Evolutionary conservation across 2,888 invertebrate species (phyloP).

Genomic region (Tenthredo scrophulariae): DNA sequence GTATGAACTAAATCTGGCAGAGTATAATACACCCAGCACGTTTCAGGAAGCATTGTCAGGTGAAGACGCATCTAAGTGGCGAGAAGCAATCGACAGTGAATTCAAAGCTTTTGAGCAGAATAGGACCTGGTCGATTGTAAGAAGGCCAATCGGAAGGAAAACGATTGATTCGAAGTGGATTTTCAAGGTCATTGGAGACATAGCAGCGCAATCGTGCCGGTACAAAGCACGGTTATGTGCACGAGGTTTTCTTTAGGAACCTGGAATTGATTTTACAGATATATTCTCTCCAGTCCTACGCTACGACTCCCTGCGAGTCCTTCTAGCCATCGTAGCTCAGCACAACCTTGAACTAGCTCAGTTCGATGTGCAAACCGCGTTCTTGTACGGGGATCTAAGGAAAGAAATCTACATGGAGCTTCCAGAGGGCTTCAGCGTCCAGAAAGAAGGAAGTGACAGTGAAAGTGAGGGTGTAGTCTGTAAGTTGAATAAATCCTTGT

Average conservation of each 20-base stretch:
- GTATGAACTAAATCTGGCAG: slow-evolving; percentile 8
- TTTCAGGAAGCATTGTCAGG: background rate
- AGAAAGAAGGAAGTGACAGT: background rate
- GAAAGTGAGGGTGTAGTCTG: slow-evolving; percentile 10
- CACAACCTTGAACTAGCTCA: slow-evolving; percentile 49
- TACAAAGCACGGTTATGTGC: slow-evolving; percentile 48
- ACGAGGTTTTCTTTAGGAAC: slow-evolving; percentile 36
- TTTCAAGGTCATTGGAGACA: slow-evolving; percentile 14
- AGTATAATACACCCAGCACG: background rate
- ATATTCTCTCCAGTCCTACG: slow-evolving; percentile 53
- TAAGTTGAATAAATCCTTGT: background rate
- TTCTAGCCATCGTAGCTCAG: slow-evolving; percentile 44
- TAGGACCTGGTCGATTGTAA: slow-evolving; percentile 51
- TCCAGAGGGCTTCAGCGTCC: background rate
- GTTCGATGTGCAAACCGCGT: background rate
- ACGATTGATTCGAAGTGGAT: slow-evolving; percentile 54
- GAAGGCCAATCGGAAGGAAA: slow-evolving; percentile 1
- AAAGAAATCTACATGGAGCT: background rate
- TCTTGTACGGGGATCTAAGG: background rate
- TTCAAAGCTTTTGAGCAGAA: slow-evolving; percentile 39
- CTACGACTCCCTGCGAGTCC: slow-evolving; percentile 50
- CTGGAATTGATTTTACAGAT: slow-evolving; percentile 48
- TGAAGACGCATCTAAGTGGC: background rate
- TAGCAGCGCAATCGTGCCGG: slow-evolving; percentile 23
- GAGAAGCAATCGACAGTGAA: slow-evolving; percentile 44